Base-by-base conservation (phyloP, 2,797 vertebrate genomes). In the Holocentrus rufus region DNA sequence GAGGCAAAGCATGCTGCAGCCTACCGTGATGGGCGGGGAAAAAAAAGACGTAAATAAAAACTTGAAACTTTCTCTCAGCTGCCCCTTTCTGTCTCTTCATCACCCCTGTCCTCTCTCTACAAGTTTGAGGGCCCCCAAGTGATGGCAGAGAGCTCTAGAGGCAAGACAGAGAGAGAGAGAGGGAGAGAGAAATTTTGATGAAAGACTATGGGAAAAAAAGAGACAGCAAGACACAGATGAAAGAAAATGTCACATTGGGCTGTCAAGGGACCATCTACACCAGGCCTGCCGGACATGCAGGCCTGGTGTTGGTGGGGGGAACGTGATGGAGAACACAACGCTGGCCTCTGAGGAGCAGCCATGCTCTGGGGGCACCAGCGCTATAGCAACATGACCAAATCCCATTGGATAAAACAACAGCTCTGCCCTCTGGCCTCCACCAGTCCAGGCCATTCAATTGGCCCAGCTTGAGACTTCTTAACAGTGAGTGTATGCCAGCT, bases 341-440 rank as follows among this genome's bases (percentile, higher is more conserved):
- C 58, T 27, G 71, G 86, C 46, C 86, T 90, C 88, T 70, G 85
- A 82, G 82, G 79, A 81, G 72, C 22, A n/a, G 89, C 87, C 82
- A 81, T 56, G 81, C 68, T 87, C 77, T 10, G 46, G 69, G 77
- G 85, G 77, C 79, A 70, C 9, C 72, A 80, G 30, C 68, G 61
- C 13, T 82, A 78, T 81, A 80, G 60, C 64, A 30, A 72, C 36
- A 34, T 74, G 70, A 50, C 76, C 87, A 77, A 74, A 76, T 79
- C 72, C 78, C 65, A 67, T 50, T 22, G 64, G 34, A 39, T 62
- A 50, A 39, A 42, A 44, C 56, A 72, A 34, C 49, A 62, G 47
- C 4, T 2, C 72, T 62, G 61, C 57, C 84, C 69, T 56, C 23
- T 66, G 75, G 82, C 58, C 69, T 53, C 23, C 18, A 31, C 65